phyloP scores from a whole-genome alignment of 1,140 invertebrate species.

The Drosophila burlai region DNA sequence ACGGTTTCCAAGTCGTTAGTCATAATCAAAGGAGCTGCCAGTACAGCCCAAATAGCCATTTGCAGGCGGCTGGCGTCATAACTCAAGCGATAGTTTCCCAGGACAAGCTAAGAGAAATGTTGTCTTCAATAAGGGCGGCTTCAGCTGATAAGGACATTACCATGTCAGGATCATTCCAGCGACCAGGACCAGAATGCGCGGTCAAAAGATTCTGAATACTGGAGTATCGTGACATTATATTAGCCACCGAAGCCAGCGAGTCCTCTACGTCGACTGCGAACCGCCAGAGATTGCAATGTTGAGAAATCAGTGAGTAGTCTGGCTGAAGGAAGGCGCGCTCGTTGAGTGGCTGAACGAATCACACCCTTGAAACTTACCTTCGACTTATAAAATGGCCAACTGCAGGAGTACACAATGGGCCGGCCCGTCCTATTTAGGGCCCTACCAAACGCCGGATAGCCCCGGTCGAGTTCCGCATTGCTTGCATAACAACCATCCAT shows the following conservation, averaged over 20 bases:
- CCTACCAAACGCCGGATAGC: slow-evolving; percentile 57
- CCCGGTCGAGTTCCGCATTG: slow-evolving; percentile 36
- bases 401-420: slow-evolving; percentile 97
- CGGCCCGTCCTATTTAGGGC: slow-evolving; percentile 55
- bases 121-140: neutral
- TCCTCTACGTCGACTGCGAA: slow-evolving; percentile 98
- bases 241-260: slow-evolving; percentile 94
- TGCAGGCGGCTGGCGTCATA: slow-evolving; percentile 97
- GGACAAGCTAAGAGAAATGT: slow-evolving; percentile 89
- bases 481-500: slow-evolving; percentile 96
- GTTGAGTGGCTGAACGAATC: slow-evolving; percentile 87
- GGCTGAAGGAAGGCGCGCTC: slow-evolving; percentile 87
- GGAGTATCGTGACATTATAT: slow-evolving; percentile 96
- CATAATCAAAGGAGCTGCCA: slow-evolving; percentile 98
- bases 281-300: slow-evolving; percentile 97
- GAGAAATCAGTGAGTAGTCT: slow-evolving; percentile 93
- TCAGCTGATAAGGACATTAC: slow-evolving; percentile 85
- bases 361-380: slow-evolving; percentile 80
- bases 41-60: slow-evolving; percentile 98
- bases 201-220: slow-evolving; percentile 94
- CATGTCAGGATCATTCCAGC: slow-evolving; percentile 99
- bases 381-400: slow-evolving; percentile 98
- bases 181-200: slow-evolving; percentile 95
- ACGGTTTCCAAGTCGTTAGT: slow-evolving; percentile 97
- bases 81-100: slow-evolving; percentile 97